These are phyloP conservation scores for Brienomyrus brachyistius DNA, from an alignment of 2,113 vertebrate species.

Conservation along the genomic window DNA sequence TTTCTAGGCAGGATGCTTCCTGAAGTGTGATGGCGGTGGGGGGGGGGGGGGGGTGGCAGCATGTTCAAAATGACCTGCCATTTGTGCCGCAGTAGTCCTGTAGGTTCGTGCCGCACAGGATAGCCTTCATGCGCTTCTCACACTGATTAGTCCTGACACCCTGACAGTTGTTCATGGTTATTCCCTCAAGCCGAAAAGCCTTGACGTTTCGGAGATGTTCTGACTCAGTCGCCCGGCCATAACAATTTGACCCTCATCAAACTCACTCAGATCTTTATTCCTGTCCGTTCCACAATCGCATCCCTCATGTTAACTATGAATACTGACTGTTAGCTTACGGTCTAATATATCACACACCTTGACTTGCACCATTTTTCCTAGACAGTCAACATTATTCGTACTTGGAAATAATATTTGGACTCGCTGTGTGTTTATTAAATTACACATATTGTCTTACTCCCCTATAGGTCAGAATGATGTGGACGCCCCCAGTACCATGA, in stretches of 20 bases:
- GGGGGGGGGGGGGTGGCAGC: too few species aligned
- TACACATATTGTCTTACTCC: not conserved
- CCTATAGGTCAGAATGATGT: conserved; percentile 65
- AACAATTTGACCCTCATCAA: not conserved
- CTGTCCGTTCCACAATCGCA: not conserved
- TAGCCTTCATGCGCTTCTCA: too few species aligned
- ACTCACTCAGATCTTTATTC: too few species aligned
- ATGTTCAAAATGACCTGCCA: not conserved
- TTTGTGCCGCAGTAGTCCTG: not conserved
- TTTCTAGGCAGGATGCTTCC: not conserved
- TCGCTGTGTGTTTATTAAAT: not conserved
- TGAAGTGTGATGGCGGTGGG: not conserved
- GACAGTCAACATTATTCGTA: not conserved
- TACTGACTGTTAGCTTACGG: not conserved
- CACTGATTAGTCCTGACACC: too few species aligned
- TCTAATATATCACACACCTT: not conserved
- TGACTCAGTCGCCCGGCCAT: not conserved
- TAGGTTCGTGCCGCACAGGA: not conserved
- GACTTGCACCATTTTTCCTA: not conserved
- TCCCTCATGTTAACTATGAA: too few species aligned
- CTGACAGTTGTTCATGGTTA: too few species aligned
- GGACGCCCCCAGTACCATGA: conserved; percentile 70
- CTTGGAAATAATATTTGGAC: not conserved
- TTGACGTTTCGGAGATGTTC: not conserved
- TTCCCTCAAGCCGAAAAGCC: not conserved